phyloP scores from a whole-genome alignment of 2,797 vertebrate species.

The Galago senegalensis region DNA sequence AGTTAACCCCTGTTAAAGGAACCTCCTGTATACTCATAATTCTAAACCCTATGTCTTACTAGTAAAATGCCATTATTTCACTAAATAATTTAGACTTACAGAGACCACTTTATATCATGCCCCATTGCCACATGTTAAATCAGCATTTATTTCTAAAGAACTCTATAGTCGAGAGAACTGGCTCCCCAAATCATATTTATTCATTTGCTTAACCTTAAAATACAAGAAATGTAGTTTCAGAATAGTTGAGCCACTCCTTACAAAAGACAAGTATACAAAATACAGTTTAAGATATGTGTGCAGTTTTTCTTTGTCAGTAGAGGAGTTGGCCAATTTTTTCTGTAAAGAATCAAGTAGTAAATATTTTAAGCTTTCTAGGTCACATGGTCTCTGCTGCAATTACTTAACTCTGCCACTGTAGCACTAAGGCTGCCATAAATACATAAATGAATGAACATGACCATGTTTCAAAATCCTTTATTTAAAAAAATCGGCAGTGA shows the following conservation, averaged over 20 bases:
- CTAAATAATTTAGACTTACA: neutral
- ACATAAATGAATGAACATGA: neutral
- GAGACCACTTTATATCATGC: neutral
- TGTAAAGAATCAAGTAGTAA: neutral
- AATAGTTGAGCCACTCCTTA: neutral
- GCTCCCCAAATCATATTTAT: neutral
- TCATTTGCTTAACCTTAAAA: neutral
- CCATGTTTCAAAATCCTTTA: neutral
- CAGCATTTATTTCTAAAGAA: neutral
- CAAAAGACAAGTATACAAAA: neutral
- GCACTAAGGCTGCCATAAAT: neutral
- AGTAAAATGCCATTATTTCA: neutral
- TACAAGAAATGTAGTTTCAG: neutral
- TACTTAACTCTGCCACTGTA: neutral
- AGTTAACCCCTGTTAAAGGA: neutral
- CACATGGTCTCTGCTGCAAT: neutral
- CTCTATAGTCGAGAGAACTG: neutral
- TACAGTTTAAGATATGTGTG: neutral
- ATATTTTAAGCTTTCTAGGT: neutral
- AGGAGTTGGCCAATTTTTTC: neutral
- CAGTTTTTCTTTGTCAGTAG: neutral
- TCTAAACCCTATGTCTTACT: neutral
- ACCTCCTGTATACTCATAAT: neutral
- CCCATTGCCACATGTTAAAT: neutral
- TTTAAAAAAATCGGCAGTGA: neutral